These are phyloP conservation scores for Kryphioiulus occultus DNA, from an alignment of 2,888 invertebrate genomes.

Conservation along the genomic window DNA sequence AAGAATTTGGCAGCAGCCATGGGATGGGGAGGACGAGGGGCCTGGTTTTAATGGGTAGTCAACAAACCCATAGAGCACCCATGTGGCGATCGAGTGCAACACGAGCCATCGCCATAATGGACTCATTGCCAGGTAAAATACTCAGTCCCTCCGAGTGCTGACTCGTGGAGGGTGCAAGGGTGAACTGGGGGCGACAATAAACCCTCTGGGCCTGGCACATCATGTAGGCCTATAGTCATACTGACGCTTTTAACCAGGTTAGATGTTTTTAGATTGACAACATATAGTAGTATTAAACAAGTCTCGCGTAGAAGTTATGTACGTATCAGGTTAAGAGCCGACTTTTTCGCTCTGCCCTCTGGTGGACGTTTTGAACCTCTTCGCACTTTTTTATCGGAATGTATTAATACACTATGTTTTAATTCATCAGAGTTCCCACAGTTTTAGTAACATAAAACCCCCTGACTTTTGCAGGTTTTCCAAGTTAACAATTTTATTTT, in stretches of 20 bases:
- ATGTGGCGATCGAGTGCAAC: not conserved
- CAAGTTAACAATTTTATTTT: too few species aligned
- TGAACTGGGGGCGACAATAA: not conserved
- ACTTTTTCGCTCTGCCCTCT: too few species aligned
- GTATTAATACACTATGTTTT: too few species aligned
- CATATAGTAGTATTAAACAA: too few species aligned
- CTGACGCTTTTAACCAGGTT: not conserved
- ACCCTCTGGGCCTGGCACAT: not conserved
- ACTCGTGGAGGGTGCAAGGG: slow-evolving; percentile 24
- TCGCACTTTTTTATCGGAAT: too few species aligned
- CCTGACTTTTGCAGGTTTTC: too few species aligned
- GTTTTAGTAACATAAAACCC: too few species aligned
- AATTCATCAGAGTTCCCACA: too few species aligned
- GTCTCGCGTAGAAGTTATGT: too few species aligned
- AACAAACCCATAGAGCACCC: slow-evolving; percentile 35
- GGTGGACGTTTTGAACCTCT: too few species aligned
- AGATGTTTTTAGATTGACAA: not conserved
- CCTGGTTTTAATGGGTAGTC: slow-evolving; percentile 24
- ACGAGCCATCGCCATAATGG: not conserved
- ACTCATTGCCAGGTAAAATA: slow-evolving; percentile 19
- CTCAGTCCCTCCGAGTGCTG: slow-evolving; percentile 11
- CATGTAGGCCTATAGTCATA: not conserved
- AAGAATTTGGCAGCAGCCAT: not conserved
- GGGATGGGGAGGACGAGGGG: not conserved
- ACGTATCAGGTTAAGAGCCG: too few species aligned